Evolutionary conservation across 1,140 invertebrate species (phyloP).

Genomic region (Brachionus calyciflorus): DNA sequence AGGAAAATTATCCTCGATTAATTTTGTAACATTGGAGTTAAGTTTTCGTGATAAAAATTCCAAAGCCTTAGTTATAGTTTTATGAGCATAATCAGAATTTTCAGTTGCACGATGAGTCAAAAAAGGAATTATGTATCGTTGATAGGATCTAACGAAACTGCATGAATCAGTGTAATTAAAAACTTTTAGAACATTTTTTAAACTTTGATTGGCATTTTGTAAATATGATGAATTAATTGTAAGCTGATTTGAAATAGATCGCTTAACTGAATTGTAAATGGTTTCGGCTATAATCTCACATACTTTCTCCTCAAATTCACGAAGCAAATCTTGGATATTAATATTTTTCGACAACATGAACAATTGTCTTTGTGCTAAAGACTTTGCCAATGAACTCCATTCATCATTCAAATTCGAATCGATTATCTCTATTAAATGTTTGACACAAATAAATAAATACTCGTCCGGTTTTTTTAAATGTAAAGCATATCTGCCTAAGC

Average conservation of each 20-base stretch:
- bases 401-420: slow-evolving; percentile 30
- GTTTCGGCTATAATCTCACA: slow-evolving; percentile 44
- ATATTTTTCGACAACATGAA: slow-evolving; percentile 41
- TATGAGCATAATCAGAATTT: neutral
- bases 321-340: slow-evolving; percentile 18
- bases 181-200: slow-evolving; percentile 41
- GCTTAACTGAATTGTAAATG: slow-evolving; percentile 15
- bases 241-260: neutral
- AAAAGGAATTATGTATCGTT: slow-evolving; percentile 36
- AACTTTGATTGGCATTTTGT: slow-evolving; percentile 26
- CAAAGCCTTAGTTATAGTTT: slow-evolving; percentile 16
- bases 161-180: slow-evolving; percentile 30
- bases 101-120: neutral
- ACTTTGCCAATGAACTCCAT: slow-evolving; percentile 8
- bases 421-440: slow-evolving; percentile 39
- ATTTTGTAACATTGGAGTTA: slow-evolving; percentile 11
- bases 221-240: neutral
- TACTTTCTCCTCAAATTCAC: slow-evolving; percentile 46
- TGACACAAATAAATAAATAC: slow-evolving; percentile 34
- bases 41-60: slow-evolving; percentile 42
- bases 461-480: slow-evolving; percentile 25
- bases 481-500: slow-evolving; percentile 8
- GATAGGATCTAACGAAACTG: neutral
- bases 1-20: slow-evolving; percentile 45
- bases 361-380: slow-evolving; percentile 34